Conservation (phyloP, 2,113 vertebrate genomes). For the Ia io region DNA sequence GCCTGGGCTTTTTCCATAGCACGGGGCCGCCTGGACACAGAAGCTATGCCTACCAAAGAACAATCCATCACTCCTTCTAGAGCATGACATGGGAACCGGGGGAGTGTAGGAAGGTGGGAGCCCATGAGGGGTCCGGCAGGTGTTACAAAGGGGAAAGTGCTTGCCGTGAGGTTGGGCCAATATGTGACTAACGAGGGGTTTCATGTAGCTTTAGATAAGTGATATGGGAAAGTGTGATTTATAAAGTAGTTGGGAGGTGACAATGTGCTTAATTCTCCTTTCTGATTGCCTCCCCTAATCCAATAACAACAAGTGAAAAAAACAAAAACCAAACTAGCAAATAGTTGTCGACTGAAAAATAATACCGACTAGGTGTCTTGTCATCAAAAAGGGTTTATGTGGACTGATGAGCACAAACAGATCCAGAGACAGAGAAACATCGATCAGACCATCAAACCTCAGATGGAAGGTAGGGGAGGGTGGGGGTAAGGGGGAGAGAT, state of each 20-base stretch:
- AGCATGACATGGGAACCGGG: not conserved
- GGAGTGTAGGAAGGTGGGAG: not conserved
- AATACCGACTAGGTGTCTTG: not conserved
- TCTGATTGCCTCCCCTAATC: not conserved
- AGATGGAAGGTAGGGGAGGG: too few species aligned
- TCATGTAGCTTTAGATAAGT: not conserved
- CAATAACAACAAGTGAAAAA: not conserved
- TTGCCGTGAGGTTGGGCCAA: too few species aligned
- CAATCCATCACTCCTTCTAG: too few species aligned
- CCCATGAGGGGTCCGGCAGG: not conserved
- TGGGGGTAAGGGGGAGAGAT: too few species aligned
- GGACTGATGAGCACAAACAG: not conserved
- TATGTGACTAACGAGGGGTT: fast-evolving
- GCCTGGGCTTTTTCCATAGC: not conserved
- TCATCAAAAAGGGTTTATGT: not conserved
- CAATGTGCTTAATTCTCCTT: not conserved
- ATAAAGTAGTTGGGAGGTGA: not conserved
- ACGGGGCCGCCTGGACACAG: not conserved
- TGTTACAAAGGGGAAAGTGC: not conserved
- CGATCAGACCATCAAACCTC: too few species aligned
- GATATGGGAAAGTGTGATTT: not conserved
- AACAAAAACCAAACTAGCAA: too few species aligned
- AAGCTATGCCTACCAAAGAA: not conserved
- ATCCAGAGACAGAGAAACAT: too few species aligned
- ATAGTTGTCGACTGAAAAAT: not conserved